phyloP scores from a whole-genome alignment of 2,113 vertebrate genomes.

The Psephotus haematonotus region DNA sequence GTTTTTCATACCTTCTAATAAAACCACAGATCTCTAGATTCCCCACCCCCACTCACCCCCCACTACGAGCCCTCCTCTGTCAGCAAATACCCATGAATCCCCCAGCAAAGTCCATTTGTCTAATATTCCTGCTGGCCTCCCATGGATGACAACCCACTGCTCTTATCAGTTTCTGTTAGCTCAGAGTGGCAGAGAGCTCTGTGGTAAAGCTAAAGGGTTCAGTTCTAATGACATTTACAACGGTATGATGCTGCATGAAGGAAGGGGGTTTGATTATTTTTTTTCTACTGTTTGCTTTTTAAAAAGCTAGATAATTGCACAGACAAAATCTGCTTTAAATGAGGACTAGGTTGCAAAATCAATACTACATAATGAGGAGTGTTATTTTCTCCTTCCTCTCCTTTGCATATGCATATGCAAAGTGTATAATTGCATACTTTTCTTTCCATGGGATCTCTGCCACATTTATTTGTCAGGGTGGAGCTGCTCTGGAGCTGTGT shows the following conservation, averaged over 20 bases:
- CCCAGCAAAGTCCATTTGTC: background rate
- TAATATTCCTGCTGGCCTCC: background rate
- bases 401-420: constrained; percentile 42
- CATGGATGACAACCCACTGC: background rate
- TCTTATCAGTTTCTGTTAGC: background rate
- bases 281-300: constrained; percentile 1
- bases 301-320: constrained; percentile 40
- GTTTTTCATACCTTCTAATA: background rate
- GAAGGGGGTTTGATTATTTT: background rate
- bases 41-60: background rate
- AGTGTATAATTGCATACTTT: constrained; percentile 38
- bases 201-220: background rate
- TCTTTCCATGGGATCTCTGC: constrained; percentile 19
- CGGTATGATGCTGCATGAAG: background rate
- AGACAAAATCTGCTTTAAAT: background rate
- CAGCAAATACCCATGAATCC: background rate
- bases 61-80: background rate
- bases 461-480: constrained; percentile 42
- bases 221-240: background rate
- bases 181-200: background rate
- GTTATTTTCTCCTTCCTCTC: constrained; percentile 45
- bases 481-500: constrained; percentile 44
- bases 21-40: background rate
- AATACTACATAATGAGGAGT: constrained; percentile 36
- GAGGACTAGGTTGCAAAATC: constrained; percentile 43